These are phyloP conservation scores for Pavo muticus DNA, from an alignment of 2,113 vertebrate genomes.

Conservation along the genomic window DNA sequence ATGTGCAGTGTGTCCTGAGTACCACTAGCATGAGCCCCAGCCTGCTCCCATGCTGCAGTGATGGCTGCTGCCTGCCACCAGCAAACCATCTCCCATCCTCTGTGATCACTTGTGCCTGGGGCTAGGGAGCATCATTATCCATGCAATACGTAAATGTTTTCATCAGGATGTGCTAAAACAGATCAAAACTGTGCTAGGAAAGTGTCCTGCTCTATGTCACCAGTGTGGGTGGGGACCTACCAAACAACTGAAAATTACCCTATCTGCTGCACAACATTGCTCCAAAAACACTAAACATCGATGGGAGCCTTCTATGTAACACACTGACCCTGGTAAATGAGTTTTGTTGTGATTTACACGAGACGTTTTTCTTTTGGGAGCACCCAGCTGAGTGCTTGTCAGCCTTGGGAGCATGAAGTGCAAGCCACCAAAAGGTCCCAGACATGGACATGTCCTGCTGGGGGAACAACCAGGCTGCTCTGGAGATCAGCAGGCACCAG, in stretches of 20 bases:
- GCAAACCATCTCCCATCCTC: neutral
- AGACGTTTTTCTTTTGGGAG: neutral
- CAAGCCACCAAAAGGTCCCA: neutral
- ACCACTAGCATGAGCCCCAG: neutral
- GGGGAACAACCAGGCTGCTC: neutral
- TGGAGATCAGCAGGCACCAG: neutral
- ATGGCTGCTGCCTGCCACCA: neutral
- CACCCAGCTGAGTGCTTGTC: accelerated
- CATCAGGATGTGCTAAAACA: neutral
- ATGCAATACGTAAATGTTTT: neutral
- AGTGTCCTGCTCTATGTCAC: neutral
- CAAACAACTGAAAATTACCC: neutral
- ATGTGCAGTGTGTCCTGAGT: neutral
- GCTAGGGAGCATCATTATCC: neutral
- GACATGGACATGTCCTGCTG: neutral
- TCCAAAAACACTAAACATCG: neutral
- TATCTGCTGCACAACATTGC: accelerated
- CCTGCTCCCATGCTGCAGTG: neutral
- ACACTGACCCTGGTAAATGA: neutral
- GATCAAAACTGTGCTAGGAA: neutral
- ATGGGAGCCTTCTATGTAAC: neutral
- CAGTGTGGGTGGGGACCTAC: neutral
- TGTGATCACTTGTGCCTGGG: neutral
- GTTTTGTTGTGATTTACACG: neutral
- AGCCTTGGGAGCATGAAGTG: neutral